Evolutionary conservation across 2,113 vertebrate genomes (phyloP).

Genomic region (Chaenogobius annularis): DNA sequence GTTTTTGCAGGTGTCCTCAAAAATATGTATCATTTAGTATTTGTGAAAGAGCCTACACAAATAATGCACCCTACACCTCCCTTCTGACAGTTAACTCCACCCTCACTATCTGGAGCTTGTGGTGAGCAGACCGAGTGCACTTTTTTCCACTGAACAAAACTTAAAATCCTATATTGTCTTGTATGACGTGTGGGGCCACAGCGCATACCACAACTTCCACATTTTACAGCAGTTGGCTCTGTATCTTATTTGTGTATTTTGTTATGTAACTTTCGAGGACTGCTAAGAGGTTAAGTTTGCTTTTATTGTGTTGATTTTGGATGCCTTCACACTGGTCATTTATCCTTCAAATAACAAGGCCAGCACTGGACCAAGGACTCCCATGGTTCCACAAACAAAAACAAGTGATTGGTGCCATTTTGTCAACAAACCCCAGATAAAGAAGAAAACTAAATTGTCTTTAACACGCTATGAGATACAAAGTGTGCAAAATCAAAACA

Average conservation of each 20-base stretch:
- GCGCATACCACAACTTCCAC: not conserved
- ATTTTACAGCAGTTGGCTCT: not conserved
- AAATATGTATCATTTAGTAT: not conserved
- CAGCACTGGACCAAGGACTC: conserved; percentile 1
- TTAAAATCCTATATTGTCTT: conserved; percentile 8
- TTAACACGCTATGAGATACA: not conserved
- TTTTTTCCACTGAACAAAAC: conserved; percentile 20
- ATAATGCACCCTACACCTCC: not conserved
- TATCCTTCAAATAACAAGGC: not conserved
- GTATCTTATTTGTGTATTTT: not conserved
- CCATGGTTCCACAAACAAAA: not conserved
- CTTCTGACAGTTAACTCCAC: conserved; percentile 48
- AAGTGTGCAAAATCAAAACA: not conserved
- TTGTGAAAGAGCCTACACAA: not conserved
- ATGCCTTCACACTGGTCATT: not conserved
- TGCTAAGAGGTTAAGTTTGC: not conserved
- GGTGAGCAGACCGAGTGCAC: conserved; percentile 1
- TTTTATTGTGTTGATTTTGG: not conserved
- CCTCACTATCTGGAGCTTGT: conserved; percentile 54
- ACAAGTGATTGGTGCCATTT: not conserved
- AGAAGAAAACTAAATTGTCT: conserved; percentile 3
- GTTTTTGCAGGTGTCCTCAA: not conserved
- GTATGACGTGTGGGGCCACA: conserved; percentile 10
- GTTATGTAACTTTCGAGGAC: not conserved
- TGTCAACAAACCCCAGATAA: not conserved